phyloP scores from a whole-genome alignment of 2,797 vertebrate genomes.

The Taeniopygia guttata region DNA sequence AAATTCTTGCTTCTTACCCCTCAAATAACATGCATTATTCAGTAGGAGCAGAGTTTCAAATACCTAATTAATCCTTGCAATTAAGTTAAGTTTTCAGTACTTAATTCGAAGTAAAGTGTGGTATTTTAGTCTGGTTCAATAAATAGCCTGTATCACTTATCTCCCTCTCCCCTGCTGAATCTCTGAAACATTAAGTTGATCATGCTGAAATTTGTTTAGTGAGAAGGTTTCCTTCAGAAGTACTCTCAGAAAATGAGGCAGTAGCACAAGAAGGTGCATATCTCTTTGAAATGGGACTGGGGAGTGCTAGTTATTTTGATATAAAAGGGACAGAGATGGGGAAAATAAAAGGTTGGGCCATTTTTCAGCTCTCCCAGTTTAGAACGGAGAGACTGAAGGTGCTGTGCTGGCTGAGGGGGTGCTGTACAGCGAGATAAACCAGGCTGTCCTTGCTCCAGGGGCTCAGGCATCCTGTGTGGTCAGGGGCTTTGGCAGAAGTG shows the following conservation, averaged over 20 bases:
- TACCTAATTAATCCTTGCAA: slow-evolving; percentile 5
- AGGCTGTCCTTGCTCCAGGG: background rate
- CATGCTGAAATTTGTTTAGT: slow-evolving; percentile 41
- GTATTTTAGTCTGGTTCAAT: slow-evolving; percentile 13
- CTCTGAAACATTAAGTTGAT: slow-evolving; percentile 37
- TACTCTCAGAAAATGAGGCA: background rate
- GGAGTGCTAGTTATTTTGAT: background rate
- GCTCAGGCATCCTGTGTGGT: background rate
- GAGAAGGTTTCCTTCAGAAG: slow-evolving; percentile 14
- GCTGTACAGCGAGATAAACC: background rate
- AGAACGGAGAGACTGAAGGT: background rate
- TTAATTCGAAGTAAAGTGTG: background rate
- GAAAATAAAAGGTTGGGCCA: background rate
- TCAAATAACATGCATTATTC: background rate
- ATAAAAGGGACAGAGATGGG: background rate
- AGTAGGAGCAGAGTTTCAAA: background rate
- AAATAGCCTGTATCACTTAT: slow-evolving; percentile 22
- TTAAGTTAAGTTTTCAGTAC: background rate
- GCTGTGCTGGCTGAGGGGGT: background rate
- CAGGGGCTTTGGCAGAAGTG: background rate
- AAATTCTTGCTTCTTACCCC: background rate
- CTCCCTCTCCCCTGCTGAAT: background rate
- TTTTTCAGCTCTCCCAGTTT: background rate
- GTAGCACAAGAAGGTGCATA: background rate
- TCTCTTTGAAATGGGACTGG: background rate